phyloP scores from a whole-genome alignment of 2,888 invertebrate species.

The Vesta saturnalis region DNA sequence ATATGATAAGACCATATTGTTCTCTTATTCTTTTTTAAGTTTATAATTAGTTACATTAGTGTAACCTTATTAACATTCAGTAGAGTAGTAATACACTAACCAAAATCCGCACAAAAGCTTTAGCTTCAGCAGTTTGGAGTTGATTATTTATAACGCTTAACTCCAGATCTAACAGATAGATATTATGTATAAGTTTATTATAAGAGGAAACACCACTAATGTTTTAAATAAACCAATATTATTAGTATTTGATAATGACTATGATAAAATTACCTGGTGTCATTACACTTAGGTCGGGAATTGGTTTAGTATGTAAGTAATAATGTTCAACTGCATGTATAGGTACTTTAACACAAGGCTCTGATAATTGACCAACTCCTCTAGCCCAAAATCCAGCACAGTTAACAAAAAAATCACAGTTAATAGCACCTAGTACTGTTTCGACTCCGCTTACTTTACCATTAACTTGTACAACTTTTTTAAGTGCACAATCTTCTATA shows the following conservation, averaged over 20 bases:
- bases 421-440: constrained; percentile 78
- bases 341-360: constrained; percentile 89
- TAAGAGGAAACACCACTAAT: too few relatives aligned
- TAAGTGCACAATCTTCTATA: constrained; percentile 81
- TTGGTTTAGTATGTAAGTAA: constrained; percentile 88
- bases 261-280: constrained; percentile 73
- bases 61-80: too few relatives aligned
- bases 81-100: too few relatives aligned
- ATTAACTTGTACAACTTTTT: constrained; percentile 72
- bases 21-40: too few relatives aligned
- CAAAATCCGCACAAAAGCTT: too few relatives aligned
- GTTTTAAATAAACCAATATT: constrained; percentile 45
- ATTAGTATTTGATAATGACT: neutral
- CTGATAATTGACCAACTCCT: constrained; percentile 85
- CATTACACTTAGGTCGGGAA: constrained; percentile 78
- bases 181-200: too few relatives aligned
- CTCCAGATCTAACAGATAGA: too few relatives aligned
- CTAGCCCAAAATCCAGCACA: constrained; percentile 96
- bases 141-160: too few relatives aligned
- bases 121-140: too few relatives aligned
- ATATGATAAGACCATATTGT: too few relatives aligned
- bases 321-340: constrained; percentile 94
- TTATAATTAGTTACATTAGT: too few relatives aligned
- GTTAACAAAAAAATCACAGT: constrained; percentile 94
- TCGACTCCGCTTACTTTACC: constrained; percentile 78